Base-by-base conservation (phyloP, 2,888 invertebrate species). In the Cenopis cana region DNA sequence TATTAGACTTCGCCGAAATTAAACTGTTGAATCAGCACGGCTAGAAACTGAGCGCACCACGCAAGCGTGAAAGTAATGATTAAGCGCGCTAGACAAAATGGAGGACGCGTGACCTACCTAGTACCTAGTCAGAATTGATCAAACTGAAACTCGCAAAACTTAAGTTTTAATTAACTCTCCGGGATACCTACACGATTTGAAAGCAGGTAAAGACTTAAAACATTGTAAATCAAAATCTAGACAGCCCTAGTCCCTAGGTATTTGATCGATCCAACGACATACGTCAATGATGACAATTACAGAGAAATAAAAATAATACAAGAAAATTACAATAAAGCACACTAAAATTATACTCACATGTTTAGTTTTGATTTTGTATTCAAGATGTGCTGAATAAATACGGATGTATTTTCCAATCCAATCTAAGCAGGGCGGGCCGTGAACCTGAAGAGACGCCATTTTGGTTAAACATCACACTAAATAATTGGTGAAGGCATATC, bases 361-460 rank as follows among this genome's bases (percentile, higher is more conserved):
- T 66, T 86, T 70, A 56, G 57, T 73, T 73, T 76, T 76, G 70
- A 74, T 72, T 75, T 80, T 77, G 76, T 76, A 76, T 80, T 78
- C 77, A 79, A 75, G 87, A 88, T 90, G 87, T 76, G 81, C 69
- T 74, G 74, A 82, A 84, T 87, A 79, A 81, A 79, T 78, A 54
- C 71, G 76, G 86, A 87, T 87, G 74, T 76, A 76, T 74, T 76
- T 70, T 72, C 55, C 72, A 70, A 76, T 76, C 76, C 70, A 70
- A 74, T 76, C 76, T 77, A 75, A 88, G 91, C 93, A 93, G 92
- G 91, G 91, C 91, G 91, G 92, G 64, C 33, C 10, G 90, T 87
- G 84, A 78, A 83, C 79, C 91, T 91, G 88, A 89, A 59, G 18
- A 17, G 57, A 65, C 71, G 62, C 68, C 65, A 70, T 62, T 70